Evolutionary conservation across 2,888 invertebrate genomes (phyloP).

Genomic region (Hirtodrosophila trivittata): DNA sequence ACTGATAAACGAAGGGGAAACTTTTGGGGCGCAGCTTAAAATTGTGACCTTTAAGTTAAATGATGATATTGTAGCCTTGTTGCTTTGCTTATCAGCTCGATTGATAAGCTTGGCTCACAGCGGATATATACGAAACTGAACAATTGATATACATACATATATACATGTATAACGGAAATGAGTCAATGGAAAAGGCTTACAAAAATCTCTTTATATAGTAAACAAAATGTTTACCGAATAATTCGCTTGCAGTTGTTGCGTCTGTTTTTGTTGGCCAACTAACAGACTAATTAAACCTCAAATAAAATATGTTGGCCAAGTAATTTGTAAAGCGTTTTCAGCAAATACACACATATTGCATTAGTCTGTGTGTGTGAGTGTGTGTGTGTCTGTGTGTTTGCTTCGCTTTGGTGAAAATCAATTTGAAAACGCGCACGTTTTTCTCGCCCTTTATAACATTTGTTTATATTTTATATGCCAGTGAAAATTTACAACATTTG

Average conservation of each 20-base stretch:
- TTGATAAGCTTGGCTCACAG: constrained; percentile 29
- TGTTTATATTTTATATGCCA: constrained; percentile 41
- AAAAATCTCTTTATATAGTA: constrained; percentile 11
- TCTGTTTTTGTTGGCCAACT: constrained; percentile 49
- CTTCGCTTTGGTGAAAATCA: constrained; percentile 57
- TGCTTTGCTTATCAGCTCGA: constrained; percentile 4
- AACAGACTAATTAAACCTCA: constrained; percentile 74
- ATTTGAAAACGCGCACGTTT: constrained; percentile 57
- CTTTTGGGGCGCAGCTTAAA: constrained; percentile 1
- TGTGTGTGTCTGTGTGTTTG: constrained; percentile 2
- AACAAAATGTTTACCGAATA: constrained; percentile 21
- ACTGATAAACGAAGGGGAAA: constrained; percentile 10
- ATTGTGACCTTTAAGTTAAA: constrained; percentile 7
- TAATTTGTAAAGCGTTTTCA: constrained; percentile 54
- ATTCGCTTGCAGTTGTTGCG: constrained; percentile 5
- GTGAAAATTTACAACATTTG: constrained; percentile 56
- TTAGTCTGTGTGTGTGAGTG: neutral
- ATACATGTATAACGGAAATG: constrained; percentile 44
- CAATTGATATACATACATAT: constrained; percentile 5
- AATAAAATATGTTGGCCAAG: constrained; percentile 64
- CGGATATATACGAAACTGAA: constrained; percentile 13
- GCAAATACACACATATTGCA: constrained; percentile 25
- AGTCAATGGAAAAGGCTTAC: constrained; percentile 29
- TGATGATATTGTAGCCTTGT: neutral
- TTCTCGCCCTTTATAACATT: constrained; percentile 26